These are phyloP conservation scores for Halictus ligatus DNA, from an alignment of 2,888 invertebrate species.

Conservation along the genomic window DNA sequence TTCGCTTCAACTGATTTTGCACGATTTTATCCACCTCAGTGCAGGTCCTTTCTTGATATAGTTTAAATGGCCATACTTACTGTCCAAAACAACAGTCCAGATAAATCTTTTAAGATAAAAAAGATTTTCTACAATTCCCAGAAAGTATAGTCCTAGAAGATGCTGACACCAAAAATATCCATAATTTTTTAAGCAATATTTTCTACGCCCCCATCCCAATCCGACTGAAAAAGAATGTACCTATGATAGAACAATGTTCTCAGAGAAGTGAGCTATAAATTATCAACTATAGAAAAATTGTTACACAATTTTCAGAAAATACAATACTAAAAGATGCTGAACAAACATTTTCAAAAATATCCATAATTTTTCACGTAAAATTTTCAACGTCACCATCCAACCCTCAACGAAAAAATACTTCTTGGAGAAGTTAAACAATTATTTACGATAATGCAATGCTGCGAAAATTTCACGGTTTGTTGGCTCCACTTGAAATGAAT, in stretches of 20 bases:
- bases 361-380: not conserved
- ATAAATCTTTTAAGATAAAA: too few relatives aligned
- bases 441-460: not conserved
- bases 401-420: not conserved
- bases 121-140: too few relatives aligned
- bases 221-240: too few relatives aligned
- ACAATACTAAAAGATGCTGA: not conserved
- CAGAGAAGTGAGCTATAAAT: too few relatives aligned
- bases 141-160: too few relatives aligned
- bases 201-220: too few relatives aligned
- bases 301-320: not conserved
- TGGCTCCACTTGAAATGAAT: not conserved
- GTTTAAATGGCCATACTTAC: not conserved
- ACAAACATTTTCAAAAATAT: not conserved
- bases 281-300: too few relatives aligned
- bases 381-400: not conserved
- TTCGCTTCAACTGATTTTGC: not conserved
- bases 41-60: not conserved
- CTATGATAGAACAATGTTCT: too few relatives aligned
- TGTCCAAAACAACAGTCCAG: too few relatives aligned
- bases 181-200: too few relatives aligned
- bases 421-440: not conserved
- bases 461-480: not conserved
- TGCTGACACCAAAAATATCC: too few relatives aligned
- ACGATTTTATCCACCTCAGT: not conserved